Evolutionary conservation across 2,113 vertebrate species (phyloP), one percentile per base, ranked within the genome.

Genomic region (Phylloscopus trochilus): DNA sequence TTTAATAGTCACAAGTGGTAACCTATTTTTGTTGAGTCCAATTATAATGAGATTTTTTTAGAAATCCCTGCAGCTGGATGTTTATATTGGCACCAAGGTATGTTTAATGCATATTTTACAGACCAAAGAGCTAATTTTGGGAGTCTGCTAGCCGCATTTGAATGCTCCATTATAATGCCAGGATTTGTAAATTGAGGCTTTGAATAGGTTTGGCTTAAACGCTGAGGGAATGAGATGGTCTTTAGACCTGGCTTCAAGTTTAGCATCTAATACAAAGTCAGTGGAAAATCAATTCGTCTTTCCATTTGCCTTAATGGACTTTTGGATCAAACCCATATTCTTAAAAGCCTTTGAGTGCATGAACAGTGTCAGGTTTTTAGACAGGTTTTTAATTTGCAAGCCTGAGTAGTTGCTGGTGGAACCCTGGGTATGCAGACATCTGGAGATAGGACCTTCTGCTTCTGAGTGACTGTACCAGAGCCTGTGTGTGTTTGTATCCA

Each of bases 251-350:
- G 64, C 93, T 94, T 44, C 28, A 81, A 74, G 73, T 86, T 78
- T 81, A 90, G 85, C 20, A 44, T 68, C 56, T 83, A 64, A 62
- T 89, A 93, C 60, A 52, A 94, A 94, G 76, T 81, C 92, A 93
- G 72, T 92, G 93, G 90, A 96, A 96, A 95, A 95, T 96, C 79
- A 83, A 90, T 96, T 94, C 1, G 0, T 92, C 83, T 93, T 95
- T 96, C 93, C 94, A 94, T 93, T 94, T 93, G 52, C 79, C 56
- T 84, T 96, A 97, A 97, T 97, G 93, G 88, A 78, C 73, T 93
- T 87, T 41, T 96, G 94, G 95, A 96, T 90, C 83, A 94, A 92
- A 74, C 86, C 86, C 88, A 93, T 84, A 33, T 68, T 93, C 80
- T 81, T 96, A 95, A 96, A 96, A 96, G 90, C 95, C 84, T 90